Conservation (phyloP, 1,140 invertebrate species). For the Maconellicoccus hirsutus region DNA sequence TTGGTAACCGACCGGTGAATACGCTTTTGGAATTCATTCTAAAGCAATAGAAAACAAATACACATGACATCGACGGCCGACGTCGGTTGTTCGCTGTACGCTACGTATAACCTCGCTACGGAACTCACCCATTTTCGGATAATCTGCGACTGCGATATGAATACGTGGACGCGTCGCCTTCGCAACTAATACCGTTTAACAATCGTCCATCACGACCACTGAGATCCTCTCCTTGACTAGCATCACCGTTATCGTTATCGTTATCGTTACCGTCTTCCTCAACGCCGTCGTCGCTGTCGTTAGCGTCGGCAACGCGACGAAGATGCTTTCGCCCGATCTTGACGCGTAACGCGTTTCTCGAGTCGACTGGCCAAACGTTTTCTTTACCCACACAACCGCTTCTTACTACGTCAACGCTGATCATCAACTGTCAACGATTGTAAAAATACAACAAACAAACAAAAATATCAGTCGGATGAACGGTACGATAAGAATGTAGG, state of each 20-base stretch:
- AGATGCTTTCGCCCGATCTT: no score
- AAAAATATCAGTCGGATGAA: not conserved
- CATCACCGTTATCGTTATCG: not conserved
- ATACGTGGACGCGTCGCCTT: not conserved
- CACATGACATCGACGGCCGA: no score
- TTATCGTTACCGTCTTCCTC: no score
- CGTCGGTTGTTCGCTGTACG: no score
- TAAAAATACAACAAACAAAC: not conserved
- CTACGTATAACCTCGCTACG: no score
- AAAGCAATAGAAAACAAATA: no score
- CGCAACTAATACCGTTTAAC: not conserved
- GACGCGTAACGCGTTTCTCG: not conserved
- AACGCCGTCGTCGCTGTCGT: no score
- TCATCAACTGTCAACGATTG: not conserved
- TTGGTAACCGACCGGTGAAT: not conserved
- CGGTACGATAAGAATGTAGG: no score
- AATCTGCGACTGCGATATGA: not conserved
- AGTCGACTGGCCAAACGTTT: not conserved
- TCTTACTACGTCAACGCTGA: not conserved
- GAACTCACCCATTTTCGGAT: not conserved
- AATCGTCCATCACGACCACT: not conserved
- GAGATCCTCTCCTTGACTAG: conserved; percentile 13
- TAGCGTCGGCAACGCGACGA: no score
- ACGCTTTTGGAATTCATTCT: no score
- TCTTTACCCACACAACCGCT: not conserved